Conservation (phyloP, 1,140 invertebrate genomes). For the Drosophila mauritiana region DNA sequence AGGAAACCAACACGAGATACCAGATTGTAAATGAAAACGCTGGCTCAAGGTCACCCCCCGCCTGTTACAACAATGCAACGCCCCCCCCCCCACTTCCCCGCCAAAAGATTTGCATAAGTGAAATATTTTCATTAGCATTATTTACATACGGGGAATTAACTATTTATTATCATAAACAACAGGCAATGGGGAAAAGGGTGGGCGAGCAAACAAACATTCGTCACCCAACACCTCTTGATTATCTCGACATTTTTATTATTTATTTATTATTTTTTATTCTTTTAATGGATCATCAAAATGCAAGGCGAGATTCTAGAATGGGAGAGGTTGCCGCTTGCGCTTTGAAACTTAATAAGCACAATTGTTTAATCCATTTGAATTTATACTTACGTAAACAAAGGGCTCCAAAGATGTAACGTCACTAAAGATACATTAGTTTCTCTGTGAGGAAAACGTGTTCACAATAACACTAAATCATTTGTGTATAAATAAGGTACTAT, state of each 20-base stretch:
- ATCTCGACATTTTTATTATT: neutral
- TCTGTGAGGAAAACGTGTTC: too few relatives aligned
- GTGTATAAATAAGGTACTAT: too few relatives aligned
- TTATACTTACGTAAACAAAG: neutral
- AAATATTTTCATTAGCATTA: constrained; percentile 62
- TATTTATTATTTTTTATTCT: neutral
- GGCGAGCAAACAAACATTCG: constrained; percentile 1
- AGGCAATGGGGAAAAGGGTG: constrained; percentile 19
- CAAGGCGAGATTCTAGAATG: constrained; percentile 3
- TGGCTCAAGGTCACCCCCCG: constrained; percentile 56
- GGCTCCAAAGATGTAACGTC: neutral
- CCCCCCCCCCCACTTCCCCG: neutral
- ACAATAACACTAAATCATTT: too few relatives aligned
- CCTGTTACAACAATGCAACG: constrained; percentile 31
- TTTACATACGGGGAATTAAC: constrained; percentile 39
- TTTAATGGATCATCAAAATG: constrained; percentile 18
- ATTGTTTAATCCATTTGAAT: constrained; percentile 2
- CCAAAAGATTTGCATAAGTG: constrained; percentile 47
- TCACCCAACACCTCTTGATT: constrained; percentile 1
- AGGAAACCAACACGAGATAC: constrained; percentile 44
- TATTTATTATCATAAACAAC: constrained; percentile 56
- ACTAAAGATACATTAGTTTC: too few relatives aligned
- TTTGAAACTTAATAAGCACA: constrained; percentile 24
- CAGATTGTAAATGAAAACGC: constrained; percentile 71
- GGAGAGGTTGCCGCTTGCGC: neutral